Conservation (phyloP, 2,888 invertebrate genomes). For the Drosophila imparisetae region DNA sequence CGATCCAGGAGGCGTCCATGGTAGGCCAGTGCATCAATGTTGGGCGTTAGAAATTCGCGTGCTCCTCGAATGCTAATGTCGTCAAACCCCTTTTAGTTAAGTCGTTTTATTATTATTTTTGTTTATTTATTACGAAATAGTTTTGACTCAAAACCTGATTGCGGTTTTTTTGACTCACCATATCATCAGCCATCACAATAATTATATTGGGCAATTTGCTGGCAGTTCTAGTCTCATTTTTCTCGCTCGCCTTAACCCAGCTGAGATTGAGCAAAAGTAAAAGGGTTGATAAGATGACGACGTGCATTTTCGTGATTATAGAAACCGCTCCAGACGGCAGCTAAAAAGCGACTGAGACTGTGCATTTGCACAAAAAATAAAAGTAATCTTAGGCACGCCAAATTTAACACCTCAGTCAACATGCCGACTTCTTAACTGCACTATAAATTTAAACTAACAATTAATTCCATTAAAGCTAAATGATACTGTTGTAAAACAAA, state of each 20-base stretch:
- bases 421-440: neutral
- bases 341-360: constrained; percentile 49
- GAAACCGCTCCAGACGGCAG: constrained; percentile 41
- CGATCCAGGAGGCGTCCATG: constrained; percentile 93
- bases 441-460: neutral
- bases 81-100: constrained; percentile 91
- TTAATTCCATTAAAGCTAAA: neutral
- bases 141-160: constrained; percentile 3
- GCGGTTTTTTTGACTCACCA: constrained; percentile 86
- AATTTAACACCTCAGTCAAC: neutral
- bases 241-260: constrained; percentile 40
- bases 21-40: constrained; percentile 94
- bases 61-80: constrained; percentile 96
- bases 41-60: constrained; percentile 94
- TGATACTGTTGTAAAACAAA: neutral
- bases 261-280: constrained; percentile 49
- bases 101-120: neutral
- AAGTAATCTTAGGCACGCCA: constrained; percentile 15
- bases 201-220: constrained; percentile 87
- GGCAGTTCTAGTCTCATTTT: constrained; percentile 16
- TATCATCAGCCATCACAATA: constrained; percentile 92
- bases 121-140: neutral
- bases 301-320: constrained; percentile 41
- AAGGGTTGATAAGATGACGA: constrained; percentile 63
- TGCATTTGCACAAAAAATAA: neutral